Percentiles rank a stretch among this genome's conserved stretches.
These are phyloP conservation scores for Girardinichthys multiradiatus DNA, from an alignment of 2,113 vertebrate genomes.

Conservation along the genomic window DNA sequence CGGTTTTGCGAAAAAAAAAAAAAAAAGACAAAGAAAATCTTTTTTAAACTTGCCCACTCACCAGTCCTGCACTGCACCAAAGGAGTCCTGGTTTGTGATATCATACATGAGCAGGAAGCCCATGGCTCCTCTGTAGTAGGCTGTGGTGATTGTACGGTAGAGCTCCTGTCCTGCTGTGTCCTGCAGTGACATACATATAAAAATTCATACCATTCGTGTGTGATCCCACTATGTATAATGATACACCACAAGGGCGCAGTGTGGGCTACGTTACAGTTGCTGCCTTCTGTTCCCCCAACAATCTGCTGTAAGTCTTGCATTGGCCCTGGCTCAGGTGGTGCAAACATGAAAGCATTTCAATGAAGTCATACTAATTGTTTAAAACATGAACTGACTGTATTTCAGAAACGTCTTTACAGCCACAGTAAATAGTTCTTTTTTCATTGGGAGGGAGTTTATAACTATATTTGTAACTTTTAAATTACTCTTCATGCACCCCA, in stretches of 20 bases:
- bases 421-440: neutral
- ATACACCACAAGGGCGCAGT: constrained; percentile 51
- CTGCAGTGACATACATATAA: constrained; percentile 59
- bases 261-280: neutral
- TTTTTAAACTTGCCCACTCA: constrained; percentile 55
- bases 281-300: neutral
- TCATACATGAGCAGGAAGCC: constrained; percentile 90
- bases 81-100: constrained; percentile 87
- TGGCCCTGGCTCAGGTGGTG: no score
- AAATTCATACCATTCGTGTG: neutral
- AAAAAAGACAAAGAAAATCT: neutral
- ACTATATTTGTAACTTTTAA: neutral
- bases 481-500: neutral
- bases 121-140: constrained; percentile 89
- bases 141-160: constrained; percentile 88
- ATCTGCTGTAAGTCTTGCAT: neutral
- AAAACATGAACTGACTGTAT: neutral
- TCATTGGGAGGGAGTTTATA: neutral
- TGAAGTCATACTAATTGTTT: neutral
- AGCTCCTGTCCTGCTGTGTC: constrained; percentile 89
- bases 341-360: no score
- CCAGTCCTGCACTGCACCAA: constrained; percentile 87
- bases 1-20: no score
- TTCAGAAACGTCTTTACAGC: neutral
- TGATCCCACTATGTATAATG: neutral